Conservation (phyloP, 2,113 vertebrate genomes). For the Gambusia holbrooki region DNA sequence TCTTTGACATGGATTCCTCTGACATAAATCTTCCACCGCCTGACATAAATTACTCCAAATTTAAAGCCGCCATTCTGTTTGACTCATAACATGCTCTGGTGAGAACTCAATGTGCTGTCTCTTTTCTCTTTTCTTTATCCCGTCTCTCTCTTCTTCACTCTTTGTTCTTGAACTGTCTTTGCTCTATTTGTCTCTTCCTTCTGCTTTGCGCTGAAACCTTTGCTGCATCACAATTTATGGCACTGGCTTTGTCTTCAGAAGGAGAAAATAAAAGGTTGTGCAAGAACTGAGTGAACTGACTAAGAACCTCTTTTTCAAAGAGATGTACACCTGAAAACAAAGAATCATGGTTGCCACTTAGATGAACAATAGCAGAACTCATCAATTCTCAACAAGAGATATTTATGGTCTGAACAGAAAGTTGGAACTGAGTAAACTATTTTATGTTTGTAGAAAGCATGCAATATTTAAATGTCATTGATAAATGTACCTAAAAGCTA, state of each 20-base stretch:
- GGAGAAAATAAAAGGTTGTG: conserved; percentile 26
- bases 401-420: conserved; percentile 3
- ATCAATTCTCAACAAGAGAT: conserved; percentile 47
- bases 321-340: conserved; percentile 50
- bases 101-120: conserved; percentile 66
- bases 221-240: conserved; percentile 56
- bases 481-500: background rate
- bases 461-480: background rate
- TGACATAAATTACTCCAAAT: conserved; percentile 75
- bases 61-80: conserved; percentile 61
- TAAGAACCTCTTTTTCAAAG: conserved; percentile 44
- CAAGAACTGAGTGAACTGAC: conserved; percentile 31
- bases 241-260: conserved; percentile 9
- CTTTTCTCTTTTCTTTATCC: background rate
- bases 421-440: background rate
- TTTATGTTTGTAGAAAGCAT: background rate
- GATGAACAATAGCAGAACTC: conserved; percentile 43
- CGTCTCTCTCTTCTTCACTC: conserved; percentile 25
- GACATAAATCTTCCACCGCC: conserved; percentile 67
- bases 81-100: conserved; percentile 68
- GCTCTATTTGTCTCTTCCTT: background rate
- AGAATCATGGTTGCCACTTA: conserved; percentile 41
- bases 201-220: conserved; percentile 41
- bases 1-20: conserved; percentile 68
- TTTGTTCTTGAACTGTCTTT: conserved; percentile 45